Evolutionary conservation across 2,888 invertebrate genomes (phyloP).

Genomic region (Herminia tarsipennalis): DNA sequence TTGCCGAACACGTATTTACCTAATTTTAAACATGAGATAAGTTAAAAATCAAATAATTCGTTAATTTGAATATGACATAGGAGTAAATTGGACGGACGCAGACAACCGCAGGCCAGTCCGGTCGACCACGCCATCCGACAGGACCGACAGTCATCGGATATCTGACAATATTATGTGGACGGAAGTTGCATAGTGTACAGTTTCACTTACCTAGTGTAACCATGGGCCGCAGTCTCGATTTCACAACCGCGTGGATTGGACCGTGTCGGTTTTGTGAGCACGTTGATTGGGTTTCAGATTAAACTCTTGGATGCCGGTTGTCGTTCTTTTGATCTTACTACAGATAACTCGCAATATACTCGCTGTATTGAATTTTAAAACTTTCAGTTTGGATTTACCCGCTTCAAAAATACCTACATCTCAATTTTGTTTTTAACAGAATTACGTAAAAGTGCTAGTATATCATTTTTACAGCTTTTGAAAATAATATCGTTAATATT

Average conservation of each 20-base stretch:
- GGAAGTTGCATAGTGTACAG: conserved; percentile 81
- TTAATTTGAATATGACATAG: conserved; percentile 41
- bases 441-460: too few relatives aligned
- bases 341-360: conserved; percentile 19
- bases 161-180: conserved; percentile 69
- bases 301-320: conserved; percentile 47
- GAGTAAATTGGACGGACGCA: conserved; percentile 57
- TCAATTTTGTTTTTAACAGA: background rate
- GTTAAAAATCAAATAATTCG: too few relatives aligned
- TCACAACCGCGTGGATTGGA: conserved; percentile 65
- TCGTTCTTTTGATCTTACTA: conserved; percentile 48
- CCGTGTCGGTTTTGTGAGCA: conserved; percentile 70
- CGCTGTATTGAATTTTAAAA: conserved; percentile 24
- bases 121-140: conserved; percentile 48
- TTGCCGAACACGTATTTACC: background rate
- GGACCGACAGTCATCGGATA: conserved; percentile 69
- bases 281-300: conserved; percentile 78
- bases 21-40: background rate
- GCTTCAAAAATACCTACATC: conserved; percentile 2
- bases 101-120: conserved; percentile 58
- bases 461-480: too few relatives aligned
- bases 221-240: conserved; percentile 70
- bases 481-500: too few relatives aligned
- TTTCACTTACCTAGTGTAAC: conserved; percentile 72
- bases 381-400: conserved; percentile 11